These are phyloP conservation scores for Deroplatys truncata DNA, from an alignment of 2,888 invertebrate genomes.

Conservation along the genomic window DNA sequence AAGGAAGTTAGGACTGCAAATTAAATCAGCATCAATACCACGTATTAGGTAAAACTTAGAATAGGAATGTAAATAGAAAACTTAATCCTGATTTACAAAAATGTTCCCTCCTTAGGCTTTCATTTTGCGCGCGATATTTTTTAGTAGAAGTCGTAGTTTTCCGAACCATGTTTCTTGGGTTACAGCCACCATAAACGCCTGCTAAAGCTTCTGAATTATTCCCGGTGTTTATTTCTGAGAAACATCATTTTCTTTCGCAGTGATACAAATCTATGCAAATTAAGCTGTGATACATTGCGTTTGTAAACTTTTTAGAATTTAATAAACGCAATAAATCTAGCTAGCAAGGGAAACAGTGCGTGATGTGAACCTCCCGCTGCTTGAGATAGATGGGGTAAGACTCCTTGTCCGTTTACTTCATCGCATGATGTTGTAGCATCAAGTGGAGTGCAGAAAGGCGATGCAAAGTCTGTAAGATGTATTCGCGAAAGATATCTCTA, in stretches of 20 bases:
- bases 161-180: neutral
- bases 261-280: neutral
- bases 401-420: neutral
- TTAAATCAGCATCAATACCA: too few relatives aligned
- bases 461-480: neutral
- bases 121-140: neutral
- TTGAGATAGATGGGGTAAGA: neutral
- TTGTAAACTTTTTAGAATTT: neutral
- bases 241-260: neutral
- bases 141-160: neutral
- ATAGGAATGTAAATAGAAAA: too few relatives aligned
- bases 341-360: neutral
- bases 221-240: neutral
- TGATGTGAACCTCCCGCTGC: neutral
- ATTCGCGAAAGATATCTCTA: neutral
- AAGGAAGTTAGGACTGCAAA: too few relatives aligned
- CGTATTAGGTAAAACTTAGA: too few relatives aligned
- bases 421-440: neutral
- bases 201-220: neutral
- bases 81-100: too few relatives aligned
- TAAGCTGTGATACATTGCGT: neutral
- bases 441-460: neutral
- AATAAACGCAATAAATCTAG: neutral
- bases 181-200: too few relatives aligned
- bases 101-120: neutral